Evolutionary conservation across 53 echinoderm and acorn worm genomes (phyloP), one percentile per base, ranked within the genome.

Genomic region (Holothuria scabra): DNA sequence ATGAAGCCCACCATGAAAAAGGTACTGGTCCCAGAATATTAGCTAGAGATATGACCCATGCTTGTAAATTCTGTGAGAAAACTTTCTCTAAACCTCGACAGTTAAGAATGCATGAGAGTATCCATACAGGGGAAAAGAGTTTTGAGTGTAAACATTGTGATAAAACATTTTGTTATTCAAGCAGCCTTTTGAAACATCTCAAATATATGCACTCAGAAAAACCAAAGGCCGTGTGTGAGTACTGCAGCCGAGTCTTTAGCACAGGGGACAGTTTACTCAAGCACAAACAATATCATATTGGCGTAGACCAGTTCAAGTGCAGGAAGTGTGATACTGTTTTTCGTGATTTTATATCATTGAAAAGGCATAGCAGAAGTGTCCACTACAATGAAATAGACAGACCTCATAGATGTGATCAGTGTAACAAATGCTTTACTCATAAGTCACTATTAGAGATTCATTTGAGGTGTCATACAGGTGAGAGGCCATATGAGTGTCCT

Each of bases 131-230:
- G 41, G 65, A 81, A 61, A 81, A 64, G 82, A 63, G 26, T 23
- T 81, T 33, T 37, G 22, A 12, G 21, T 81, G 82, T 34, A 81
- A 21, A 2, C 60, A 16, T 5, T 81, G 82, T 38, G 25, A 63
- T 25, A 81, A 81, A 48, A 60, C 65, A 1, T 81, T 81, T 23
- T 81, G 82, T 59, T 81, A 81, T 44, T 64, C 82, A 7, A 81
- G 82, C 44, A 81, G 82, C 25, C 82, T 81, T 16, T 25, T 81
- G 46, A 81, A 81, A 26, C 82, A 81, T 63, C 64, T 81, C 8
- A 81, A 81, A 41, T 63, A 34, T 34, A 64, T 81, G 62, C 82
- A 81, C 46, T 61, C 82, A 8, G 82, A 81, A 41, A 81, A 81
- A 24, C 64, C 82, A 41, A 33, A 48, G 56, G 35, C 82, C 11